These are phyloP conservation scores for Gerris lacustris DNA, from an alignment of 2,888 invertebrate genomes.

Conservation along the genomic window DNA sequence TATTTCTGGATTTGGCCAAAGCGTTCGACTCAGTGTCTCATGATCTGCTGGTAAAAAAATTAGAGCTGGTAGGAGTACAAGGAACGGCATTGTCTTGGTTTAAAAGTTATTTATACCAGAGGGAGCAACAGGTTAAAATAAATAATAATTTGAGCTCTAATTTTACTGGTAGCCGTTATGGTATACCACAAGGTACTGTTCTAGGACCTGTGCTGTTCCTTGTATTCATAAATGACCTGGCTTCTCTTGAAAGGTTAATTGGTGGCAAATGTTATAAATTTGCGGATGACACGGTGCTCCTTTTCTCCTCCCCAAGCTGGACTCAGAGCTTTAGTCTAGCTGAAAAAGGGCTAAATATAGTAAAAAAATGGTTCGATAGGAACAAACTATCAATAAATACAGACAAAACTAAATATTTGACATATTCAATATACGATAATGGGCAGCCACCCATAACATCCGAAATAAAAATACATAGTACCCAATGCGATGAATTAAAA, in stretches of 20 bases:
- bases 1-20: not conserved
- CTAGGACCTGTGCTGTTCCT: not conserved
- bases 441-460: not conserved
- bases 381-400: not conserved
- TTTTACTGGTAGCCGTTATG: not conserved
- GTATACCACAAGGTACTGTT: not conserved
- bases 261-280: not conserved
- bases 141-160: not conserved
- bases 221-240: not conserved
- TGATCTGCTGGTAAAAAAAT: not conserved
- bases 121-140: not conserved
- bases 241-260: not conserved
- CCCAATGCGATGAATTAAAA: not conserved
- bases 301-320: not conserved
- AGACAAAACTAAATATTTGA: not conserved
- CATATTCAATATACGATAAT: not conserved
- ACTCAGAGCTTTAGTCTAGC: not conserved
- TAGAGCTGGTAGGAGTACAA: not conserved
- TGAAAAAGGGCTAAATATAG: not conserved
- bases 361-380: not conserved
- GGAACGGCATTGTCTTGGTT: not conserved
- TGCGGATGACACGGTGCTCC: not conserved
- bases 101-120: not conserved
- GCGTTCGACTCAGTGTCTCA: not conserved
- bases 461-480: not conserved